Conservation (phyloP, 2,888 invertebrate genomes). For the Heliconius charithonia region DNA sequence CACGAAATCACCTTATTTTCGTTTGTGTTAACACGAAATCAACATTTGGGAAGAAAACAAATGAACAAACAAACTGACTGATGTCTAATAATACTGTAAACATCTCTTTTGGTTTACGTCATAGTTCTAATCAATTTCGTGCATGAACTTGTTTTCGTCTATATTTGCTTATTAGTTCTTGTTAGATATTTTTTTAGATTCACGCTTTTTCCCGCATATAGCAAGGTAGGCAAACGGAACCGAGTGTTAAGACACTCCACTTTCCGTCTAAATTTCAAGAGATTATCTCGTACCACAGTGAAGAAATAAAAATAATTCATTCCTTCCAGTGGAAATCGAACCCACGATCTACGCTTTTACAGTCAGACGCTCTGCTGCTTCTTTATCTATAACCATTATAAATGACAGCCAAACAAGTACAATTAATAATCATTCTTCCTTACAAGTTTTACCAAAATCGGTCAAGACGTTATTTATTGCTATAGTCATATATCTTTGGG, state of each 20-base stretch:
- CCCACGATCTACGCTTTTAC: too few relatives aligned
- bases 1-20: not conserved
- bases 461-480: constrained; percentile 31
- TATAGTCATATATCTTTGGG: constrained; percentile 34
- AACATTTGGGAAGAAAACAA: not conserved
- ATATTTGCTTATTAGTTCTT: not conserved
- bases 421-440: constrained; percentile 18
- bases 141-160: not conserved
- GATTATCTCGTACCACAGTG: not conserved
- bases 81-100: constrained; percentile 22
- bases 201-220: not conserved
- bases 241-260: not conserved
- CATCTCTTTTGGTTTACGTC: constrained; percentile 3
- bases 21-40: not conserved
- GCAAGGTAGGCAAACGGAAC: not conserved
- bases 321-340: not conserved
- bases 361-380: not conserved
- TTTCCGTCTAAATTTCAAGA: too few relatives aligned
- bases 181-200: not conserved
- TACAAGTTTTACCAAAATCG: constrained; percentile 18
- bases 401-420: not conserved
- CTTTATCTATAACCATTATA: not conserved
- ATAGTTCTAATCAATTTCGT: not conserved
- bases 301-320: not conserved
- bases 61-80: constrained; percentile 10